Base-by-base conservation (phyloP, 2,113 vertebrate genomes). In the Phrynocephalus versicolor region DNA sequence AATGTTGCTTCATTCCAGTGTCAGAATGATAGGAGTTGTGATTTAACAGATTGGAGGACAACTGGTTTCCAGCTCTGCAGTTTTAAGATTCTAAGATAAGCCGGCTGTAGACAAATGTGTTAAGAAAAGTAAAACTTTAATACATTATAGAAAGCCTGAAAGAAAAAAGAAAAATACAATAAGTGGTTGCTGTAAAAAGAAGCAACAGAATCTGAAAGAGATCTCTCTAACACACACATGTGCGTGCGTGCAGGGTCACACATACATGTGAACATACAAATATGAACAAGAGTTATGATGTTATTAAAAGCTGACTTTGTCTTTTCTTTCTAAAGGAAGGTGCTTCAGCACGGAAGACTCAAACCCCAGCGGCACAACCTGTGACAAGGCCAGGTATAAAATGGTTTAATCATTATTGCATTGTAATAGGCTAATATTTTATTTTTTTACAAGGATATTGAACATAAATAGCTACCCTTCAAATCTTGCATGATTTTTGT, bases 281-380 rank as follows among this genome's bases (percentile, higher is more conserved):
- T 2, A 58, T 72, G 1, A 41, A 71, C 55, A 35, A 60, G 18
- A 13, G 45, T 37, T 19, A 23, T 77, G n/a, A 45, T 30, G 91
- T 23, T 87, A 3, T 3, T 85, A 71, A 84, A 79, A 13, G 14
- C 51, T 83, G 71, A 1, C 10, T 67, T 30, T 30, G 2, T 85
- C 91, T 45, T 88, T 1, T 88, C 81, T 96, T 90, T 91, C 91
- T 91, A 67, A 92, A 99, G 98, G 98, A 99, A 96, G 99, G 99
- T 88, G 99, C 99, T 1, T 99, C 99, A 58, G 99, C 99, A 62
- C 96, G 98, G 37, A 99, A 99, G 95, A 98, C 98, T 79, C 98
- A 98, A 92, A 97, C 98, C 33, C 98, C 98, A 13, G 98, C 97
- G 4, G 93, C 98, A n/a, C 98, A 99, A 92, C 98, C 99, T 2